Base-by-base conservation (phyloP, 1,140 invertebrate genomes). In the Stenopsyche tienmushanensis region DNA sequence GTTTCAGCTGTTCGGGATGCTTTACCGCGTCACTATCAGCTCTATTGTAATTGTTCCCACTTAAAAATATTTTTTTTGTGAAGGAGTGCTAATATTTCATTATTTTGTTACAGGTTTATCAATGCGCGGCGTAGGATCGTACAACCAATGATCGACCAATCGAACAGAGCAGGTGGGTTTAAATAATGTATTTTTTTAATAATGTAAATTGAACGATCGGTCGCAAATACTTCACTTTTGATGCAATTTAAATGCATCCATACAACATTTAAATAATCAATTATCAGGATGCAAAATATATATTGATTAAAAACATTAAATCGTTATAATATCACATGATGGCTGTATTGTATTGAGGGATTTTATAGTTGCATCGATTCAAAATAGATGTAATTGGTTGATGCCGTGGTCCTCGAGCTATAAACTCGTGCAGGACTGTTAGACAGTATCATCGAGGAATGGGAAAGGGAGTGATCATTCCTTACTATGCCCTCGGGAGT, bases 91-190 rank as follows among this genome's bases (percentile, higher is more conserved):
- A 20, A 10, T 42, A 23, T 42, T 57, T 57, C n/a, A 17, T 57
- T 41, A 7, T 63, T 75, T 73, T 84, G 75, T 89, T 88, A 64
- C 86, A 93, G 96, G 96, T 98, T 98, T 80, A 98, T 98, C 80
- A 98, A 98, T 82, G 96, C 96, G 75, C 88, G 96, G 82, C 90
- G 96, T 82, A 89, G 96, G 85, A 98, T 98, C 83, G 92, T 98
- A 70, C 96, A 96, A 77, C 93, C 93, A 55, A 94, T 96, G 93
- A 95, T 96, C 75, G 96, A 96, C 85, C 94, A 92, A 85, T 97
- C 94, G 78, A 98, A 98, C 87, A 88, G 96, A 89, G 94, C 95
- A 85, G 95, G 95, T 94, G 89, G 90, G 85, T 86, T 79, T 34
- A 34, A 34, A 13, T 13, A 34, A 34, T 34, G 5, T 34, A 34